A percentile compares a stretch with the other conserved stretches of the same genome.
These are phyloP conservation scores for Andrena dorsata DNA, from an alignment of 2,888 invertebrate genomes.

Conservation along the genomic window DNA sequence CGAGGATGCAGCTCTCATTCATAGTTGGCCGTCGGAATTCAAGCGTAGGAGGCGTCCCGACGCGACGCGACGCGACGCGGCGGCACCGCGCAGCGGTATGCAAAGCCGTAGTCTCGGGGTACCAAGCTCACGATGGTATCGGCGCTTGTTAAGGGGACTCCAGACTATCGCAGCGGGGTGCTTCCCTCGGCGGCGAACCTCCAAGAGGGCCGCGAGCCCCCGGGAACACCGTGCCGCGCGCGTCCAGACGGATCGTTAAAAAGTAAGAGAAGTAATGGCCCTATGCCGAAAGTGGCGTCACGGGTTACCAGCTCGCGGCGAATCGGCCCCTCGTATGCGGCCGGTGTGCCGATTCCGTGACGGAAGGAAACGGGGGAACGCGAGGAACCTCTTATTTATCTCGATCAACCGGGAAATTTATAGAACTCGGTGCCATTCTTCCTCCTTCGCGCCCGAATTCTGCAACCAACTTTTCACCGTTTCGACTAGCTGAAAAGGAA, in stretches of 20 bases:
- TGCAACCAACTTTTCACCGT: no score
- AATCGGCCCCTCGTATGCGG: slow-evolving; percentile 27
- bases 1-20: slow-evolving; percentile 59
- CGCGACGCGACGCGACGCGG: slow-evolving; percentile 61
- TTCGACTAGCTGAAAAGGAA: no score
- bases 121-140: slow-evolving; percentile 75
- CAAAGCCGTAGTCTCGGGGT: slow-evolving; percentile 67
- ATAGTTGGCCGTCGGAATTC: slow-evolving; percentile 68
- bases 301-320: slow-evolving; percentile 44
- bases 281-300: slow-evolving; percentile 71
- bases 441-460: background rate
- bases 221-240: slow-evolving; percentile 68
- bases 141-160: slow-evolving; percentile 76
- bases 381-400: slow-evolving; percentile 35
- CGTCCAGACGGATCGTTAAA: slow-evolving; percentile 79
- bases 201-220: slow-evolving; percentile 60
- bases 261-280: slow-evolving; percentile 73
- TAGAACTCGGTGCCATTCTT: background rate
- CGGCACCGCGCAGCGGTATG: slow-evolving; percentile 65
- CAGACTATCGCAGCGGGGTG: slow-evolving; percentile 79
- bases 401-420: slow-evolving; percentile 28
- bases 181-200: slow-evolving; percentile 74
- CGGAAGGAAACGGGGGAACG: slow-evolving; percentile 11
- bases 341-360: slow-evolving; percentile 45
- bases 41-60: slow-evolving; percentile 67